A percentile compares a stretch with the other conserved stretches of the same genome.
phyloP scores from a whole-genome alignment of 2,888 invertebrate genomes.

The Aphidoletes aphidimyza region DNA sequence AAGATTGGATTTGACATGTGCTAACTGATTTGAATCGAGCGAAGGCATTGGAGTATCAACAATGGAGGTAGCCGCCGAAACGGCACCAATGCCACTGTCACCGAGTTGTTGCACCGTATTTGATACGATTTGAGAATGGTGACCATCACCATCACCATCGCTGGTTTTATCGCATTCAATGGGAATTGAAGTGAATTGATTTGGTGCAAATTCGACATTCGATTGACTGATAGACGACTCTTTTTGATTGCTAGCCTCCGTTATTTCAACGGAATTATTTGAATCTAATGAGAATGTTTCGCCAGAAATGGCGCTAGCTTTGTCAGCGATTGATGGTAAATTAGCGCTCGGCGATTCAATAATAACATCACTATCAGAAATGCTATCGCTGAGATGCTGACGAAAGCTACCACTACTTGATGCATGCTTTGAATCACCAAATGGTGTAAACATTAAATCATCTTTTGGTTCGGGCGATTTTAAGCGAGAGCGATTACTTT shows the following conservation, averaged over 20 bases:
- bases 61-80: too few relatives aligned
- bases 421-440: slow-evolving; percentile 1
- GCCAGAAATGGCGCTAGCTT: neutral
- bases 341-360: neutral
- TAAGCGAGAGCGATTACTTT: neutral
- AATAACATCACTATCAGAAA: slow-evolving; percentile 16
- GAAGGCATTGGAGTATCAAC: neutral
- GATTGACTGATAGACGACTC: neutral
- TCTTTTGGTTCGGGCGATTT: neutral
- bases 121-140: neutral
- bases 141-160: neutral
- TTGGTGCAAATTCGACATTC: neutral
- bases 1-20: neutral
- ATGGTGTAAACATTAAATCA: neutral
- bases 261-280: neutral
- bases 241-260: neutral
- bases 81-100: too few relatives aligned
- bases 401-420: slow-evolving; percentile 39
- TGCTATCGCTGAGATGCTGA: neutral
- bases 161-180: neutral
- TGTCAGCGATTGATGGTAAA: too few relatives aligned
- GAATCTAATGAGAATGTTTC: slow-evolving; percentile 25
- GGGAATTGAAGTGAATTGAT: neutral
- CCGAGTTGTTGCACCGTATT: neutral
- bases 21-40: neutral